These are phyloP conservation scores for Eupithecia abbreviata DNA, from an alignment of 2,888 invertebrate genomes.

Conservation along the genomic window DNA sequence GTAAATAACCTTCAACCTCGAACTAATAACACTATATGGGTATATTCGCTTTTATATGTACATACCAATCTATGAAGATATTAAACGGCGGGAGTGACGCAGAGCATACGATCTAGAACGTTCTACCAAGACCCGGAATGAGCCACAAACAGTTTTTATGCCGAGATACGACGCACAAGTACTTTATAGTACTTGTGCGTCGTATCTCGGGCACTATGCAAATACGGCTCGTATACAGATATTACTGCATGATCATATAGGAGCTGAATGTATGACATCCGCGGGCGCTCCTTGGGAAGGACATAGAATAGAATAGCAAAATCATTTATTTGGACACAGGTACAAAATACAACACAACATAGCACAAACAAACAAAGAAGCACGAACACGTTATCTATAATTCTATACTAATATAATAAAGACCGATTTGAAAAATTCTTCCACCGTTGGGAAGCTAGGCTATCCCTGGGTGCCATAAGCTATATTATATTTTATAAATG, in stretches of 20 bases:
- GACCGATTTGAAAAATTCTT: too few species aligned
- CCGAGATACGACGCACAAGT: too few species aligned
- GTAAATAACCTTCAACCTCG: background rate
- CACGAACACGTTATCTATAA: too few species aligned
- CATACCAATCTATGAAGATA: background rate
- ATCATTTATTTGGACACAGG: too few species aligned
- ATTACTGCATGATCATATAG: constrained; percentile 23
- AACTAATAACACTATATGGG: background rate
- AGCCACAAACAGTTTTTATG: constrained; percentile 14
- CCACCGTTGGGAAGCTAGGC: too few species aligned
- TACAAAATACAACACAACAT: too few species aligned
- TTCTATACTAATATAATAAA: too few species aligned
- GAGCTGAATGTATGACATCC: background rate
- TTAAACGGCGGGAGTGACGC: background rate
- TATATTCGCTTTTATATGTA: background rate
- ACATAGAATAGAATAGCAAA: background rate
- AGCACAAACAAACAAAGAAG: too few species aligned
- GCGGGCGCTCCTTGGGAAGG: background rate
- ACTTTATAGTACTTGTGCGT: constrained; percentile 18
- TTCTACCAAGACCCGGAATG: background rate
- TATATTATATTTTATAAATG: too few species aligned
- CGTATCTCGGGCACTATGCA: constrained; percentile 30
- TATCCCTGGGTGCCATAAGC: too few species aligned
- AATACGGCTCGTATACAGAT: constrained; percentile 33
- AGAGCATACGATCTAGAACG: background rate